Base-by-base conservation (phyloP, 2,113 vertebrate species). In the Phyllostomus discolor region DNA sequence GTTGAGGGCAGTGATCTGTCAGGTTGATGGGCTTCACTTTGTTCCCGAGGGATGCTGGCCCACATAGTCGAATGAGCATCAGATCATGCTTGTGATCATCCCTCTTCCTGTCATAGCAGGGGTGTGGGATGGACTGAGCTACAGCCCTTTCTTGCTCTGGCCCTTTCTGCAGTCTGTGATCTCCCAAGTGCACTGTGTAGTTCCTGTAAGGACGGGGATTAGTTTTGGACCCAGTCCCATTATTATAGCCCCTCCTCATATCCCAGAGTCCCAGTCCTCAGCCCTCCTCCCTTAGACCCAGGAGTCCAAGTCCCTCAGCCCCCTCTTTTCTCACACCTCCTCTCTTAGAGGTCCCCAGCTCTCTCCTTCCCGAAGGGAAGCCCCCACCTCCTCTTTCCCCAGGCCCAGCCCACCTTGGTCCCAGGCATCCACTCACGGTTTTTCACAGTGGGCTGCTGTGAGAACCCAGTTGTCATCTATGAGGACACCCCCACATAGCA, bases 401-500 rank as follows among this genome's bases (percentile, higher is more conserved):
- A 11, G 17, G 69, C 26, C 52, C 64, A 26, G 43, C 64, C 52
- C 59, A 22, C 35, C 62, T 46, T 48, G 0, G 26, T 33, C 22
- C 50, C 50, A 8, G 9, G 7, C 35, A 24, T 31, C 50, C 48
- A 96, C 97, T 97, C 93, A 97, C 97, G 1, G 0, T 88, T 96
- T 93, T 72, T 97, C 97, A 2, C 98, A 98, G 92, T 88, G 54
- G 62, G 95, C 98, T 0, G 98, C 98, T 0, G 98, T 99, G 22
- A 98, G 94, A 86, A 98, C 94, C 98, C 98, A 98, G 81, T 81
- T 95, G 35, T 91, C 0, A 7, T 96, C 28, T 0, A 99, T 95
- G 9, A 99, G 98, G 33, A 98, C 98, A 5, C 96, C 98, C 10
- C 98, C 98, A 0, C 98, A 98, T 12, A 97, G n/a, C 12, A 98